phyloP scores from a whole-genome alignment of 2,888 invertebrate genomes.

The Ophraella communa region DNA sequence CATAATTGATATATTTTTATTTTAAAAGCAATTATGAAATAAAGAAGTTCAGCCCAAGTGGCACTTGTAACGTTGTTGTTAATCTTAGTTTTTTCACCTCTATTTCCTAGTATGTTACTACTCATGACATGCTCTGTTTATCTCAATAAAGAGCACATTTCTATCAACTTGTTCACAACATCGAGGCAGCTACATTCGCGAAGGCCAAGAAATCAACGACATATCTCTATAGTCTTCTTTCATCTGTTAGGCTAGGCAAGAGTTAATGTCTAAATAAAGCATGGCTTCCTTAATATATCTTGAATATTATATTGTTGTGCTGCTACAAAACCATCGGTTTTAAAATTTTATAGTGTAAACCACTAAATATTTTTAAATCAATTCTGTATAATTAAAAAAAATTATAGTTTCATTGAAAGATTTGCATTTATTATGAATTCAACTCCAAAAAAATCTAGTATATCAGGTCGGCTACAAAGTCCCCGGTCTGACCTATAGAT shows the following conservation, averaged over 20 bases:
- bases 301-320: too few species aligned
- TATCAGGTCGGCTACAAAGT: too few species aligned
- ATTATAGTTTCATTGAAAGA: too few species aligned
- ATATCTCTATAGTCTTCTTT: background rate
- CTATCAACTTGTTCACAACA: constrained; percentile 5
- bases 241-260: background rate
- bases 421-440: too few species aligned
- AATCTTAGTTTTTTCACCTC: constrained; percentile 4
- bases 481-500: too few species aligned
- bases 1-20: background rate
- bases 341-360: too few species aligned
- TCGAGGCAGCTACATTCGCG: background rate
- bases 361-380: too few species aligned
- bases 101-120: constrained; percentile 1
- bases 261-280: too few species aligned
- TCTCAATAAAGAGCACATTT: background rate
- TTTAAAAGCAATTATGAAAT: background rate
- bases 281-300: too few species aligned
- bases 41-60: background rate
- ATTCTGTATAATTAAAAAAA: too few species aligned
- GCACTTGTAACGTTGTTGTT: constrained; percentile 1
- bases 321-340: too few species aligned
- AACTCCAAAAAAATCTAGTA: too few species aligned
- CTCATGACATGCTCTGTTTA: constrained; percentile 6
- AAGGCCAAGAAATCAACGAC: background rate